These are phyloP conservation scores for Xestia ashworthii DNA, from an alignment of 2,888 invertebrate species.

Conservation along the genomic window DNA sequence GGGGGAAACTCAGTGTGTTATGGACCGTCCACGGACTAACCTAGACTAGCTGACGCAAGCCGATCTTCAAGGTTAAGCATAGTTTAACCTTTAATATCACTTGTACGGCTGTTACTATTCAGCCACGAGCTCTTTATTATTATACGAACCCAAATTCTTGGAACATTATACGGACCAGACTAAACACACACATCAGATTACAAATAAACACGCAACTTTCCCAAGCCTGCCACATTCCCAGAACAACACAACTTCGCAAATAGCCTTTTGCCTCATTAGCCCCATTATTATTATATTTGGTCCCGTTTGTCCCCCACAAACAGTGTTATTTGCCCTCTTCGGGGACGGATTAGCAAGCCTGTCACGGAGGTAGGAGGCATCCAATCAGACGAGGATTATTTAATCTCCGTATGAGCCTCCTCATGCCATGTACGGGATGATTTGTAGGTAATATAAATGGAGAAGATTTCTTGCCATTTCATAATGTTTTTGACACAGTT, in stretches of 20 bases:
- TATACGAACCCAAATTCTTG: not conserved
- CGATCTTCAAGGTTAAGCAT: not conserved
- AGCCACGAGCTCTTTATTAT: not conserved
- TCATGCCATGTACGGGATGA: constrained; percentile 6
- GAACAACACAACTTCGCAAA: constrained; percentile 40
- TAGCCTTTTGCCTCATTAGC: constrained; percentile 31
- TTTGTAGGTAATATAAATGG: not conserved
- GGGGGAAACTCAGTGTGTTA: no score
- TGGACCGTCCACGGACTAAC: not conserved
- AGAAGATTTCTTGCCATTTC: not conserved
- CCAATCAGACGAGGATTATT: constrained; percentile 63
- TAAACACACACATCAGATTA: constrained; percentile 9
- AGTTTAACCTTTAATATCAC: not conserved
- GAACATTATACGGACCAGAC: not conserved
- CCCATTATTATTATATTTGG: constrained; percentile 59
- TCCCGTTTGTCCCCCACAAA: constrained; percentile 55
- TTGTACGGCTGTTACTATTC: not conserved
- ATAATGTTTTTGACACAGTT: not conserved
- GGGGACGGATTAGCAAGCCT: constrained; percentile 47
- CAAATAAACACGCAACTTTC: constrained; percentile 16
- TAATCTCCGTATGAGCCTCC: constrained; percentile 48
- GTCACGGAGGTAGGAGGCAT: constrained; percentile 56
- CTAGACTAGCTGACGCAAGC: no score
- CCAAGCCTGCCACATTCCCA: constrained; percentile 26
- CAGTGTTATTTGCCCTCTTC: constrained; percentile 47